Percentiles rank a stretch among this genome's conserved stretches.
Conservation (phyloP, 2,113 vertebrate species). For the Spheniscus mendiculus region DNA sequence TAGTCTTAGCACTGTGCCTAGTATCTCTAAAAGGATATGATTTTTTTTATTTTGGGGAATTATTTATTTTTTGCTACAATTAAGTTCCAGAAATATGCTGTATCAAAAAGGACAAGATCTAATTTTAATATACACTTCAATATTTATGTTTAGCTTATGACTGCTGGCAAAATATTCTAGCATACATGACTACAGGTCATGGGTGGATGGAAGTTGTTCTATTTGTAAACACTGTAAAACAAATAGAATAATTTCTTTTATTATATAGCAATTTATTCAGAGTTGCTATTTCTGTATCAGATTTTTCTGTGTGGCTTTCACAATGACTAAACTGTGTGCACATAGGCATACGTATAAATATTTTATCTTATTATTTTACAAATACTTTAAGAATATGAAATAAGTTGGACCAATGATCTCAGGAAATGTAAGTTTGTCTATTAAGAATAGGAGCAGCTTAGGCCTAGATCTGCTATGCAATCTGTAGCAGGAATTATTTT, state of each 20-base stretch:
- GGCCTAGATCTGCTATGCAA: background rate
- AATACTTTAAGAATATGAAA: background rate
- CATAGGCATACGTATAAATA: background rate
- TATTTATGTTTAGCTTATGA: background rate
- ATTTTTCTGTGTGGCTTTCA: background rate
- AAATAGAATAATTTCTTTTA: slow-evolving; percentile 14
- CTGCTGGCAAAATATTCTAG: slow-evolving; percentile 41
- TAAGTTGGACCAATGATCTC: slow-evolving; percentile 13
- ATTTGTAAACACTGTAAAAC: slow-evolving; percentile 26
- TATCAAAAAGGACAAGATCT: slow-evolving; percentile 10
- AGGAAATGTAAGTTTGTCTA: background rate
- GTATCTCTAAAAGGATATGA: background rate
- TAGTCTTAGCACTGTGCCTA: background rate
- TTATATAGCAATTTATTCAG: background rate
- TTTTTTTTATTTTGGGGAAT: background rate
- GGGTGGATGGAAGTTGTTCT: background rate
- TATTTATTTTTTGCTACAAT: slow-evolving; percentile 12
- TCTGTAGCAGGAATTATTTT: background rate
- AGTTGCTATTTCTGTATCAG: background rate
- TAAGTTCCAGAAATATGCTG: slow-evolving; percentile 25
- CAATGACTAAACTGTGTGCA: background rate
- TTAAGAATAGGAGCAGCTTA: background rate
- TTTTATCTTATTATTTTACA: background rate
- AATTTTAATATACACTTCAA: background rate
- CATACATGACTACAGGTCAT: background rate